phyloP scores from a whole-genome alignment of 2,113 vertebrate species.

The Platysternon megacephalum region DNA sequence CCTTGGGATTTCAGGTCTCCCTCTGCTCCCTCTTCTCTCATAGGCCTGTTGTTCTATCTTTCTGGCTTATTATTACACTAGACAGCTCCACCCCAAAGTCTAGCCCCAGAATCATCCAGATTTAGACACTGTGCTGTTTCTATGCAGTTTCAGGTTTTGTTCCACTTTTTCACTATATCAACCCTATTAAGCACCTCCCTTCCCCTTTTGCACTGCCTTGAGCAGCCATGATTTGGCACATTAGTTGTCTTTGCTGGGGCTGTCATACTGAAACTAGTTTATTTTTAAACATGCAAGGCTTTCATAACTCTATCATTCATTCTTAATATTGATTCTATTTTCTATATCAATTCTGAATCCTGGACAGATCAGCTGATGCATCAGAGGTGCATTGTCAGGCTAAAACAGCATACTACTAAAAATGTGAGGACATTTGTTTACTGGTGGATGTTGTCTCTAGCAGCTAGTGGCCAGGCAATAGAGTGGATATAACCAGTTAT shows the following conservation, averaged over 20 bases:
- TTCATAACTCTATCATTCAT: neutral
- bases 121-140: neutral
- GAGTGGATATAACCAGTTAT: neutral
- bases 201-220: neutral
- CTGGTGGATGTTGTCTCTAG: neutral
- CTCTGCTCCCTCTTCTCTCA: neutral
- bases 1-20: neutral
- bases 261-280: neutral
- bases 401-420: conserved; percentile 14
- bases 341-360: neutral
- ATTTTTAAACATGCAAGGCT: neutral
- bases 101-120: neutral
- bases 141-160: neutral
- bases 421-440: conserved; percentile 10
- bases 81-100: neutral
- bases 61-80: neutral
- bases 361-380: neutral
- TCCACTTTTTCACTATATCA: neutral
- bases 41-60: neutral
- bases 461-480: neutral
- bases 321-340: neutral
- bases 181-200: fast-evolving
- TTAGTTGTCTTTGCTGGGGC: neutral
- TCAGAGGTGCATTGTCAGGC: neutral
- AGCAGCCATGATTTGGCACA: neutral